These are phyloP conservation scores for Chironex yamaguchii DNA, from an alignment of 30 jellyfish, hydroid and myxozoan genomes.

Conservation along the genomic window DNA sequence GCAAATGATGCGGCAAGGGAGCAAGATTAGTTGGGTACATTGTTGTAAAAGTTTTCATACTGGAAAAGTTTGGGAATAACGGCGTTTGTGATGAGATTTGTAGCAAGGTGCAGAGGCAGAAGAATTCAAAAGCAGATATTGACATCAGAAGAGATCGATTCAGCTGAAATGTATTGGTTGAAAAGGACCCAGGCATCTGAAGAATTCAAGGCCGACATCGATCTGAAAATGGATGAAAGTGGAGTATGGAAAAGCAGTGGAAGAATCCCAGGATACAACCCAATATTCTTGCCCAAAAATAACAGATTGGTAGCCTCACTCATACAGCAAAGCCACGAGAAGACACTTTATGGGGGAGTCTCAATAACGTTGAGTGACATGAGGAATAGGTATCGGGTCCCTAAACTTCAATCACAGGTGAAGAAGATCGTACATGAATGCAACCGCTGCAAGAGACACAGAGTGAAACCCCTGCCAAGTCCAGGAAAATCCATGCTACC, in stretches of 20 bases:
- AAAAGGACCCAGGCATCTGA: conserved; percentile 54
- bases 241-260: conserved; percentile 68
- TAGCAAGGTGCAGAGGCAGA: conserved; percentile 54
- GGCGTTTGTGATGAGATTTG: conserved; percentile 65
- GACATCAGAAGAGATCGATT: conserved; percentile 50
- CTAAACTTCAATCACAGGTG: conserved; percentile 47
- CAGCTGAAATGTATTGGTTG: conserved; percentile 51
- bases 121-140: conserved; percentile 27
- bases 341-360: conserved; percentile 71
- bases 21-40: neutral
- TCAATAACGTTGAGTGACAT: conserved; percentile 55
- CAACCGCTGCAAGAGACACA: conserved; percentile 52
- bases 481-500: conserved; percentile 63
- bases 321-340: conserved; percentile 51
- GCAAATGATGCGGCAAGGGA: neutral
- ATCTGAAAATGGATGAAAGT: conserved; percentile 20
- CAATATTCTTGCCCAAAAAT: conserved; percentile 65
- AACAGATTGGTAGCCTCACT: conserved; percentile 52
- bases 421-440: conserved; percentile 40
- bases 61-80: conserved; percentile 1
- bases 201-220: conserved; percentile 31
- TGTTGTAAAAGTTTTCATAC: neutral
- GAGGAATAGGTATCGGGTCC: conserved; percentile 58
- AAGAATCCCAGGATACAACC: conserved; percentile 67
- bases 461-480: conserved; percentile 56